Evolutionary conservation across 23 tunicate genomes (phyloP), one percentile per base, ranked within the genome.

Genomic region (Corella eumyota): DNA sequence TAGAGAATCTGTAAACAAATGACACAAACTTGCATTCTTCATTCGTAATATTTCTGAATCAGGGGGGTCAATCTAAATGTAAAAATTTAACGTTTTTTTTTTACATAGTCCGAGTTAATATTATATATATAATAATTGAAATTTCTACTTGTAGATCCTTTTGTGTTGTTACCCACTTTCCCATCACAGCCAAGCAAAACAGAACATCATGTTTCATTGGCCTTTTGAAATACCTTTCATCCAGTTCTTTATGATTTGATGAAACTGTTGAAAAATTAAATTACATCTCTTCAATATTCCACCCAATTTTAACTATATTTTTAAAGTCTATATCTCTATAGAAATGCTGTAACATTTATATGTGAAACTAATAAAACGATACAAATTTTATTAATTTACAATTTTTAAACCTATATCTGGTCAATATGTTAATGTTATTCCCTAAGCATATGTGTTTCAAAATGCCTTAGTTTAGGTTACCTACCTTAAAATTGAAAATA

Each of bases 181-280:
- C 86, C 17, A 61, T 44, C 6, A 88, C 81, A 19, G 81, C 76
- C 4, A 88, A 77, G 30, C 69, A 79, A 3, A 77, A 74, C 32
- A 88, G 51, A 26, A 88, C 50, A 67, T 88, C 96, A 73, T 88
- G 96, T 64, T 88, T 88, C 61, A 78, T 78, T 49, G 96, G 96
- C 40, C 73, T 78, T n/a, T 78, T 59, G 64, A 75, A 68, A 61
- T 68, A 75, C 61, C 67, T 64, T 69, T 68, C 75, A 9, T 77
- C 85, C 1, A 64, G 32, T 2, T 36, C 64, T 23, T 34, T 25
- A 33, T 32, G 28, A 45, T 75, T 75, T 32, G 82, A 73, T 32
- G 66, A 75, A 19, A 66, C 82, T 75, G 37, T 6, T 32, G 52
- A 26, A 4, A 3, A 49, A 2, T 54, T 22, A 26, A 40, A n/a